These are phyloP conservation scores for Hirundo rustica DNA, from an alignment of 2,797 vertebrate species.

Conservation along the genomic window DNA sequence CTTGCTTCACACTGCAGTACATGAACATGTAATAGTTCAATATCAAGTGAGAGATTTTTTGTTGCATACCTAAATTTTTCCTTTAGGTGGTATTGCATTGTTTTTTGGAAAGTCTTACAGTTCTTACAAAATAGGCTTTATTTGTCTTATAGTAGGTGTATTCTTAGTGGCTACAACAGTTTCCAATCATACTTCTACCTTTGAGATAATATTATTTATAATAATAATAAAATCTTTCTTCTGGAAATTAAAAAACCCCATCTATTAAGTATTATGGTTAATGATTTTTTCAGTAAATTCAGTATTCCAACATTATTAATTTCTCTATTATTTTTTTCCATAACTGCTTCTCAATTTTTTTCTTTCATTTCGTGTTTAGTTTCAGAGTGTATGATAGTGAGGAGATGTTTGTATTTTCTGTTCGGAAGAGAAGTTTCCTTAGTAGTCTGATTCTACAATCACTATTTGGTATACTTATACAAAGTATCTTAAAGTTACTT, in stretches of 20 bases:
- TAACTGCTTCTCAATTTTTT: neutral
- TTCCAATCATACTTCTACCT: neutral
- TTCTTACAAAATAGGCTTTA: neutral
- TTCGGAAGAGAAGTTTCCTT: neutral
- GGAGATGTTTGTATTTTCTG: neutral
- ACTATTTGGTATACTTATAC: neutral
- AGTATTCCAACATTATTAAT: neutral
- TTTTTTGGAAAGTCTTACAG: neutral
- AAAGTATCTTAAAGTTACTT: neutral
- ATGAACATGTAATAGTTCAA: neutral
- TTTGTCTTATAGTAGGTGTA: neutral
- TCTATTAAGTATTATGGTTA: neutral
- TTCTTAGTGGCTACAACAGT: neutral
- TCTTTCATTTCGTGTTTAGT: neutral
- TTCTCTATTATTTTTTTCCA: neutral
- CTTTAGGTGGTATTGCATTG: neutral
- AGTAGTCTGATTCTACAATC: neutral
- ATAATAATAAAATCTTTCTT: neutral
- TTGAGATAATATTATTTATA: neutral
- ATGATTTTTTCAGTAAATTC: neutral
- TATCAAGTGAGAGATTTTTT: neutral
- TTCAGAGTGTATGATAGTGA: neutral
- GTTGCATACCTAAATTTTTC: neutral
- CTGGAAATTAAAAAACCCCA: fast-evolving
- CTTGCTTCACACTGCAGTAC: neutral